Evolutionary conservation across 2,113 vertebrate genomes (phyloP).

Genomic region (Myanophis thanlyinensis): DNA sequence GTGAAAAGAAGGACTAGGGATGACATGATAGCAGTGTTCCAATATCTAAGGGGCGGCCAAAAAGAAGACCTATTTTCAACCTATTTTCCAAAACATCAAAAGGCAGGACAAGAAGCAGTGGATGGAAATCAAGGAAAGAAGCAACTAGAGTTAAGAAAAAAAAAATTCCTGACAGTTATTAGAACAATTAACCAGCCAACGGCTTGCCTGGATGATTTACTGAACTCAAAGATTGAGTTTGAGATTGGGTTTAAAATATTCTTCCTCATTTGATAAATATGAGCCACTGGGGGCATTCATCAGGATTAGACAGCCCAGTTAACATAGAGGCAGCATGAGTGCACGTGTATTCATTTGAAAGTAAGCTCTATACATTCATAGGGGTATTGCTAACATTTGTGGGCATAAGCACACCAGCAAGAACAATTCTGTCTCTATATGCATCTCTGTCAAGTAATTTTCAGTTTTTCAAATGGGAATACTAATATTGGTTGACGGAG

Average conservation of each 20-base stretch:
- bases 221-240: not conserved
- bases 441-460: not conserved
- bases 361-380: not conserved
- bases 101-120: not conserved
- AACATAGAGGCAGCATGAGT: not conserved
- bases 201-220: not conserved
- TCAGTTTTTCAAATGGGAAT: not conserved
- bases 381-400: not conserved
- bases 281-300: not conserved
- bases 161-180: not conserved
- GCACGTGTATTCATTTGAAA: not conserved
- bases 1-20: not conserved
- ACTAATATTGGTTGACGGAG: not conserved
- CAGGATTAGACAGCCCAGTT: not conserved
- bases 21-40: not conserved
- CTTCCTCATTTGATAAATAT: not conserved
- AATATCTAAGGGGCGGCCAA: not conserved
- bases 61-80: not conserved
- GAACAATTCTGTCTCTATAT: not conserved
- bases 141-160: not conserved
- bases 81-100: not conserved
- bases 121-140: not conserved
- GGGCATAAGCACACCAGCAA: not conserved
- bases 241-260: not conserved
- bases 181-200: not conserved